A percentile compares a stretch with the other conserved stretches of the same genome.
Evolutionary conservation across 2,797 vertebrate genomes (phyloP).

Genomic region (Balearica regulorum): DNA sequence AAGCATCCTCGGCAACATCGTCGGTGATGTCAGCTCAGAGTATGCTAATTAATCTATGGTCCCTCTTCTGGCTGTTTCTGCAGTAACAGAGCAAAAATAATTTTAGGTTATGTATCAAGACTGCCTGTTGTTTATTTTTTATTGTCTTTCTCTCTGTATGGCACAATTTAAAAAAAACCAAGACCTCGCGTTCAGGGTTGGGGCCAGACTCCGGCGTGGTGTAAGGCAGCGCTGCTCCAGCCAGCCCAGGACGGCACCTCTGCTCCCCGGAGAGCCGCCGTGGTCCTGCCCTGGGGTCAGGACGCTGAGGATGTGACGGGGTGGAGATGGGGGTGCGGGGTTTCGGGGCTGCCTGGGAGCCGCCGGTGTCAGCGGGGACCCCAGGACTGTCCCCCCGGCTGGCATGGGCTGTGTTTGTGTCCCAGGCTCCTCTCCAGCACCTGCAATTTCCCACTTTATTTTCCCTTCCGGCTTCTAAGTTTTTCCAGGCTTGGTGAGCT

Average conservation of each 20-base stretch:
- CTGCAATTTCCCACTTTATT: not conserved
- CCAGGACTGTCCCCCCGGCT: not conserved
- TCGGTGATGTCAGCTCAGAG: not conserved
- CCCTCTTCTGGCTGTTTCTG: conserved; percentile 58
- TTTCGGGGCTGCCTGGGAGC: accelerated
- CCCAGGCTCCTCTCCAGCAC: not conserved
- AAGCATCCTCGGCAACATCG: conserved; percentile 7
- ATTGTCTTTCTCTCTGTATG: not conserved
- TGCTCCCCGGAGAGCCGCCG: not conserved
- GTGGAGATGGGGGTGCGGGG: no score
- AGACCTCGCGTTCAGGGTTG: not conserved
- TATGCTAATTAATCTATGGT: conserved; percentile 13
- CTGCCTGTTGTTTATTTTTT: not conserved
- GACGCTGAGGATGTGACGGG: not conserved
- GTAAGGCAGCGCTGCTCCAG: not conserved
- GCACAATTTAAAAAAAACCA: not conserved
- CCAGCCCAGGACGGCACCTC: not conserved
- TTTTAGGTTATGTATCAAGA: not conserved
- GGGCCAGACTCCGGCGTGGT: accelerated
- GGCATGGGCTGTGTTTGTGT: not conserved
- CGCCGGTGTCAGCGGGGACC: accelerated
- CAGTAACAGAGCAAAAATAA: conserved; percentile 28
- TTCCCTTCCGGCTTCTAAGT: not conserved
- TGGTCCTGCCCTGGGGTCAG: not conserved
- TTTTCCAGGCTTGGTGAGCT: not conserved